Conservation (phyloP, 2,113 vertebrate genomes). For the Natator depressus region DNA sequence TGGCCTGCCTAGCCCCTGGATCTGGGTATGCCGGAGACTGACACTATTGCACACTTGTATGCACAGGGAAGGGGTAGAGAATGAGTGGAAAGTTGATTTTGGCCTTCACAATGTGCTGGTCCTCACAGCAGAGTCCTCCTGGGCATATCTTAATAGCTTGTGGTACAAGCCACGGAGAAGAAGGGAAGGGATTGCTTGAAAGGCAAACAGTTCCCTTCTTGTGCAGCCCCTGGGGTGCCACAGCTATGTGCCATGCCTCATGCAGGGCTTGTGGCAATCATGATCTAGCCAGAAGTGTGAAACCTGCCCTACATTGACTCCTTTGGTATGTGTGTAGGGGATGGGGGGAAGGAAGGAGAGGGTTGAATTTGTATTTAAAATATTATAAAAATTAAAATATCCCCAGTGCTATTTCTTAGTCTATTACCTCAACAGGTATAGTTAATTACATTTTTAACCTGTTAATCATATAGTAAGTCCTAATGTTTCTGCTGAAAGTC, state of each 20-base stretch:
- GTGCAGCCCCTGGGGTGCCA: too few species aligned
- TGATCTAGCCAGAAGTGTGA: neutral
- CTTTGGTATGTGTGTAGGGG: neutral
- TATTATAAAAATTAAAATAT: constrained; percentile 16
- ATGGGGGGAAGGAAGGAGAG: neutral
- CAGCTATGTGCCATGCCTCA: neutral
- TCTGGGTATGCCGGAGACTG: too few species aligned
- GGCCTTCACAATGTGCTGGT: neutral
- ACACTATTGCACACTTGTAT: fast-evolving
- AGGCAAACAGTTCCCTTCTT: neutral
- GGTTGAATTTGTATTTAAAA: neutral
- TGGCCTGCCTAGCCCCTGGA: fast-evolving
- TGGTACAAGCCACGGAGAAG: neutral
- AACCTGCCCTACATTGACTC: neutral
- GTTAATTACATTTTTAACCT: neutral
- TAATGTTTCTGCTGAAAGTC: neutral
- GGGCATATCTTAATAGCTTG: neutral
- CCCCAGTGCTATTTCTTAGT: neutral
- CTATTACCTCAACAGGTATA: neutral
- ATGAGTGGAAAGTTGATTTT: neutral
- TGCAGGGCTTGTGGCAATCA: neutral
- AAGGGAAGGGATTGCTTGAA: neutral
- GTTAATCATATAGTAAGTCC: neutral
- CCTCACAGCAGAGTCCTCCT: neutral
- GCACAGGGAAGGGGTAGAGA: neutral